Base-by-base conservation (phyloP, 2,113 vertebrate species). In the Chrysemys picta region DNA sequence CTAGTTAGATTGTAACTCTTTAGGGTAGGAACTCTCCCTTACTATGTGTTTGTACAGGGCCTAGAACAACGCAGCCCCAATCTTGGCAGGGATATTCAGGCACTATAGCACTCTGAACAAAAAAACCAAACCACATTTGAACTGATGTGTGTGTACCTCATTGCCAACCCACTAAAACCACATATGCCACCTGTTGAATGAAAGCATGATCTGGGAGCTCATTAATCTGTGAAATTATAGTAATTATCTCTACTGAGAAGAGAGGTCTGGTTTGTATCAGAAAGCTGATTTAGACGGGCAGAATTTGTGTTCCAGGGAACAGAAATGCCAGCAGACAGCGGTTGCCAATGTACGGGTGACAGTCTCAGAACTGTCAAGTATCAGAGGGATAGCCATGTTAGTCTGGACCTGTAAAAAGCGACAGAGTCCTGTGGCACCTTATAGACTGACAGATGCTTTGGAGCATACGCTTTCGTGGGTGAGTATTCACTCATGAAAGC, bases 261-360 rank as follows among this genome's bases (percentile, higher is more conserved):
- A 72, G 2, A 72, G 83, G 69, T 88, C 95, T 84, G 14, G 13
- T 78, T 5, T 35, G 78, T 21, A 89, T 88, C 13, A 90, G 90
- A 93, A 94, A 25, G 3, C 85, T 80, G 80, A 81, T 45, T 89
- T 81, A 82, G 56, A 22, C 53, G 90, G 49, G 10, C 92, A 95
- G 84, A 6, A 80, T 65, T 90, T 85, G 56, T 80, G 87, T 90
- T 94, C 53, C 87, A 93, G 21, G n/a, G 50, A 93, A 79, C 21
- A 94, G 72, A 91, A 87, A 9, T 19, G 81, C 82, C 85, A 91
- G 84, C 47, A 80, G 82, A 87, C 50, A 90, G 75, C 42, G 84
- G 79, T 80, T 96, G 42, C 53, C 78, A 89, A 84, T n/a, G 56
- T 25, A 79, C 35, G 31, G 35, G 82, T 90, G 47, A 62, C 35